Conservation (phyloP, 2,888 invertebrate species). For the Arctia plantaginis region DNA sequence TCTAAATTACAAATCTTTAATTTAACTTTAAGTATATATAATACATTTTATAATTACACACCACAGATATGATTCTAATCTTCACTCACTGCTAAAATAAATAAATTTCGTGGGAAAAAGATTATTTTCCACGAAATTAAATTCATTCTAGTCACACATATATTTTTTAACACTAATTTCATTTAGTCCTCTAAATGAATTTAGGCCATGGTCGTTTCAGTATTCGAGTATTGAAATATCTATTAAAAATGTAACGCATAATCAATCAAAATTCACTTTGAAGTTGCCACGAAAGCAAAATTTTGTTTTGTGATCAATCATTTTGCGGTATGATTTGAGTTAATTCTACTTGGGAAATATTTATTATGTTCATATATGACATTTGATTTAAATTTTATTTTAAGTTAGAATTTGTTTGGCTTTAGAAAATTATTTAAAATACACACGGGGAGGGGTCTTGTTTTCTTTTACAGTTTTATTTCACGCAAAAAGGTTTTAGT, state of each 20-base stretch:
- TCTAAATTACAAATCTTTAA: neutral
- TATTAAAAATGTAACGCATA: slow-evolving; percentile 46
- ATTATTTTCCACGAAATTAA: too few species aligned
- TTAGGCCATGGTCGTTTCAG: slow-evolving; percentile 19
- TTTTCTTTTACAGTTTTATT: neutral
- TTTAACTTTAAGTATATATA: neutral
- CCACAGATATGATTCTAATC: neutral
- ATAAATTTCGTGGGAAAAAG: too few species aligned
- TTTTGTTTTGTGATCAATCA: slow-evolving; percentile 67
- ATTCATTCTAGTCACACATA: too few species aligned
- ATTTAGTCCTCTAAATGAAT: slow-evolving; percentile 11
- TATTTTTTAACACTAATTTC: slow-evolving; percentile 1
- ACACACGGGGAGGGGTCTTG: neutral
- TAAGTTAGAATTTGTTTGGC: slow-evolving; percentile 12
- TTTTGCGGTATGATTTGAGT: slow-evolving; percentile 62
- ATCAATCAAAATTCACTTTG: slow-evolving; percentile 65
- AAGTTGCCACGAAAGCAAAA: slow-evolving; percentile 57
- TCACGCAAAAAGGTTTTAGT: neutral
- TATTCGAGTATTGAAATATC: slow-evolving; percentile 30
- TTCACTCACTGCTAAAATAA: too few species aligned
- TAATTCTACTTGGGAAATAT: slow-evolving; percentile 48
- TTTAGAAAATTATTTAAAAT: slow-evolving; percentile 14
- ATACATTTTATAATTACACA: neutral
- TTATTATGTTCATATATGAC: slow-evolving; percentile 20
- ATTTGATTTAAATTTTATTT: slow-evolving; percentile 24